These are phyloP conservation scores for Lepus timidus DNA, from an alignment of 2,113 vertebrate genomes.

Conservation along the genomic window DNA sequence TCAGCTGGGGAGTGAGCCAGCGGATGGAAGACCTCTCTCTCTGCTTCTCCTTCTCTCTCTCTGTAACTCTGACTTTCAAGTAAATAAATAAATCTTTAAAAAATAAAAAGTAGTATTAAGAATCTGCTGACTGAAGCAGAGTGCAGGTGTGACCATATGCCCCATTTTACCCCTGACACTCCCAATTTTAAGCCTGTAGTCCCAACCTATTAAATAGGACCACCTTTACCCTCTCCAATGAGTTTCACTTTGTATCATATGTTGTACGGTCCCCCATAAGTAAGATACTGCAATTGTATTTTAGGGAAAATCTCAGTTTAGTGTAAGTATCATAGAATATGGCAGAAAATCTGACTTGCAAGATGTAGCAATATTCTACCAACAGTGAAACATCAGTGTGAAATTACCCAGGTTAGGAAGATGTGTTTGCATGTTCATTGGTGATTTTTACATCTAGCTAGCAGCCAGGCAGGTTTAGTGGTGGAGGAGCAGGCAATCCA, in stretches of 20 bases:
- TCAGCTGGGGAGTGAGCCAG: too few relatives aligned
- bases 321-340: background rate
- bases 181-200: background rate
- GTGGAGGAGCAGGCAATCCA: background rate
- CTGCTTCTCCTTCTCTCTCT: too few relatives aligned
- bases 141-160: background rate
- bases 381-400: background rate
- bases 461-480: background rate
- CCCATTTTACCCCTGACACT: background rate
- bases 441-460: background rate
- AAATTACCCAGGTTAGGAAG: background rate
- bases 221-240: background rate
- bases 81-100: too few relatives aligned
- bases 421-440: background rate
- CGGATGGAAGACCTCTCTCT: too few relatives aligned
- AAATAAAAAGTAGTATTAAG: too few relatives aligned
- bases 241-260: background rate
- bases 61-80: too few relatives aligned
- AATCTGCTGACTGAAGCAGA: background rate
- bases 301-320: background rate
- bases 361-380: background rate
- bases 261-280: background rate
- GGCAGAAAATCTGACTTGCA: background rate
- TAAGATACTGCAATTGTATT: background rate
- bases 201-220: background rate